Evolutionary conservation across 2,888 invertebrate species (phyloP).

Genomic region (Eulithis prunata): DNA sequence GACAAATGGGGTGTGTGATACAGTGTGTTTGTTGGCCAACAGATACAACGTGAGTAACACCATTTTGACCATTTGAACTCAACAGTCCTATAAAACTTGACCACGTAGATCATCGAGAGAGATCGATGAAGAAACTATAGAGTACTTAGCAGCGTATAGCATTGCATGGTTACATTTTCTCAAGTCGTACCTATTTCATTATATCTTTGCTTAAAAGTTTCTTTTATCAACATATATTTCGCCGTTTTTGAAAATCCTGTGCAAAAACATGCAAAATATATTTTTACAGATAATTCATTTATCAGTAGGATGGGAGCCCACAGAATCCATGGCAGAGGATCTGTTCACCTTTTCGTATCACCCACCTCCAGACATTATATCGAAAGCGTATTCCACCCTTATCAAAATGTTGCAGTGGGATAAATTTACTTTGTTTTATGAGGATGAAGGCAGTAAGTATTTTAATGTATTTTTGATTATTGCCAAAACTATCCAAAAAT

Average conservation of each 20-base stretch:
- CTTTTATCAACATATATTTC: too few relatives aligned
- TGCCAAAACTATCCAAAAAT: too few relatives aligned
- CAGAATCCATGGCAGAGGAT: constrained; percentile 82
- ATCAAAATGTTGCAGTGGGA: constrained; percentile 89
- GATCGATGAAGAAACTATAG: too few relatives aligned
- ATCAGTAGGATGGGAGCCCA: constrained; percentile 87
- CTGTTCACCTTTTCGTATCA: constrained; percentile 78
- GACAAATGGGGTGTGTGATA: constrained; percentile 71
- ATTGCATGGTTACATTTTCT: too few relatives aligned
- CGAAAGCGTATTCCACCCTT: constrained; percentile 87
- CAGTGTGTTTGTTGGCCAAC: constrained; percentile 69
- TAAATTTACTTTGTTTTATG: constrained; percentile 91
- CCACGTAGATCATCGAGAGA: too few relatives aligned
- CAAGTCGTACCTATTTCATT: too few relatives aligned
- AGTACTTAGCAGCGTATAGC: too few relatives aligned
- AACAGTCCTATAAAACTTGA: too few relatives aligned
- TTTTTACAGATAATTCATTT: constrained; percentile 88
- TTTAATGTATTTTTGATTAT: too few relatives aligned
- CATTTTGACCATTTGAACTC: background rate
- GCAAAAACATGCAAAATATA: background rate
- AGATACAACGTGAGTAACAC: constrained; percentile 64
- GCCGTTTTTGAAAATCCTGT: too few relatives aligned
- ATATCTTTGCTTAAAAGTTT: too few relatives aligned
- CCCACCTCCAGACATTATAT: constrained; percentile 87
- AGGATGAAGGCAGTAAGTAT: constrained; percentile 87